Evolutionary conservation across 2,113 vertebrate species (phyloP).

Genomic region (Ctenodactylus gundi): DNA sequence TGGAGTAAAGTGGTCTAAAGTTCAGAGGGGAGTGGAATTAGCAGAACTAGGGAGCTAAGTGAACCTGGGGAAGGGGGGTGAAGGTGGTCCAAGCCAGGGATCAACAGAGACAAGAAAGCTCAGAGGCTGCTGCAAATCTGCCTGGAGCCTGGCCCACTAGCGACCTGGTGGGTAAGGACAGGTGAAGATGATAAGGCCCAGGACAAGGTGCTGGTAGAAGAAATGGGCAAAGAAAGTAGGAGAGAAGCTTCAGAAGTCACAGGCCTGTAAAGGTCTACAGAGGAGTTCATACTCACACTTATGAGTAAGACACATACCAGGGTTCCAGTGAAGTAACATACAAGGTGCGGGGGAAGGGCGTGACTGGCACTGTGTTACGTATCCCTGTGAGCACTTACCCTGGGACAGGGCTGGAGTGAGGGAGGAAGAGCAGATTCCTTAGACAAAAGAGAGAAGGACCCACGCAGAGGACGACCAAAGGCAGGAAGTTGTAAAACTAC

Average conservation of each 20-base stretch:
- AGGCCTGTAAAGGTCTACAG: not conserved
- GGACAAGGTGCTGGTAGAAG: accelerated
- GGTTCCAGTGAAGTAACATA: not conserved
- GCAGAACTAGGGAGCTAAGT: not conserved
- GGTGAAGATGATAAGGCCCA: too few species aligned
- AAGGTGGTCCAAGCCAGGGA: not conserved
- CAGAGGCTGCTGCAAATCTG: not conserved
- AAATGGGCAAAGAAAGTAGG: not conserved
- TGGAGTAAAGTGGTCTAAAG: not conserved
- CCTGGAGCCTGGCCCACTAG: not conserved
- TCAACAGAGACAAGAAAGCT: not conserved
- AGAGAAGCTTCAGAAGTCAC: not conserved
- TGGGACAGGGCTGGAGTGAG: too few species aligned
- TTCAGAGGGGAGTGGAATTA: not conserved
- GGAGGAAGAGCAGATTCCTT: not conserved
- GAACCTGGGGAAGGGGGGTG: not conserved
- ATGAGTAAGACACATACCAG: accelerated
- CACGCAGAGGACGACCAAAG: not conserved
- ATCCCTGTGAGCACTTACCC: not conserved
- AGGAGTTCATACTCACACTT: not conserved
- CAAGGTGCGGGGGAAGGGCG: not conserved
- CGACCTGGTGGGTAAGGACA: not conserved
- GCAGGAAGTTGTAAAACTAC: not conserved
- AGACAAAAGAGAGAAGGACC: not conserved
- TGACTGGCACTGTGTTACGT: not conserved